Base-by-base conservation (phyloP, 2,797 vertebrate genomes). In the Melanotaenia parkinsoni region DNA sequence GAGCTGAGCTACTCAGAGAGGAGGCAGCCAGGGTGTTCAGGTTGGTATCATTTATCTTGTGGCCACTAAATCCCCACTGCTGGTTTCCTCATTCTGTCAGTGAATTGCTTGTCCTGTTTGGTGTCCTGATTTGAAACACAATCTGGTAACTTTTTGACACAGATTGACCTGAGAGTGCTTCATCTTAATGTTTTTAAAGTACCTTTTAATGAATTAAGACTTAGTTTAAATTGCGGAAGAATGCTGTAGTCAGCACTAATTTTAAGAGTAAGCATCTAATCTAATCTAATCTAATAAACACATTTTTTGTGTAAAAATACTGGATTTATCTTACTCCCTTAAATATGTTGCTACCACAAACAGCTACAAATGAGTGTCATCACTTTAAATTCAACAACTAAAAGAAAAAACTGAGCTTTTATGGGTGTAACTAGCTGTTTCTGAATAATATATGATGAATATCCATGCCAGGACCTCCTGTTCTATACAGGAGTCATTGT, bases 31-130 rank as follows among this genome's bases (percentile, higher is more conserved):
- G 35, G 45, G 67, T 83, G 74, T 84, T 83, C 28, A 71, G 33
- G 76, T 79, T 63, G 63, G 61, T 11, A 72, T 89, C 53, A 87
- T 92, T 91, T 88, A 81, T 91, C 89, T 84, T 80, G 22, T 22
- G 22, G 80, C 58, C 45, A 63, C 70, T 63, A 33, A 68, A 30
- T 67, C 76, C 74, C 63, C 35, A 45, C 67, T 33, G 16, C 66
- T 50, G 37, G 43, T 75, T 73, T 63, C 86, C 84, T 79, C 84
- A 89, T 92, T 91, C 84, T 91, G 88, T 88, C 90, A 82, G 63
- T 4, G 43, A 67, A 37, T 59, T 30, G 20, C 43, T 40, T 69
- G 72, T 73, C 60, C 81, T 37, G 3, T 68, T 60, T 54, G 14
- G 59, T 80, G 80, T 60, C 68, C 84, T 28, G 75, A 28, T 87